A percentile compares a stretch with the other conserved stretches of the same genome.
Evolutionary conservation across 2,797 vertebrate genomes (phyloP).

Genomic region (Enteromius afrohamiltoni): DNA sequence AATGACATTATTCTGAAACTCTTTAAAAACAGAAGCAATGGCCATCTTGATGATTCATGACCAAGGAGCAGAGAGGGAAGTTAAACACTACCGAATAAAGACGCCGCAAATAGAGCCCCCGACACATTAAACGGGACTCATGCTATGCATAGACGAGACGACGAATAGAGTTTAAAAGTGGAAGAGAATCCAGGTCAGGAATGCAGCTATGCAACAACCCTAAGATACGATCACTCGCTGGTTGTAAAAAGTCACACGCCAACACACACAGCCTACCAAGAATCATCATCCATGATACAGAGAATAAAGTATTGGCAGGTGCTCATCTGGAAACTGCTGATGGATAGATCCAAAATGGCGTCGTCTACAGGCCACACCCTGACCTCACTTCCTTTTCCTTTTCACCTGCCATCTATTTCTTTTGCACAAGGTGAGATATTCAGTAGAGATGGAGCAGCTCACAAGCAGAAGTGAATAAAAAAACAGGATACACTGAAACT

Average conservation of each 20-base stretch:
- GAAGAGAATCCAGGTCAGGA: slow-evolving; percentile 47
- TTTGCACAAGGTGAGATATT: not conserved
- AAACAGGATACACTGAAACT: not conserved
- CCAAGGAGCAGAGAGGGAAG: slow-evolving; percentile 13
- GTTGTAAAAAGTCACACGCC: slow-evolving; percentile 25
- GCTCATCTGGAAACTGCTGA: slow-evolving; percentile 16
- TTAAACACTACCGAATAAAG: slow-evolving; percentile 26
- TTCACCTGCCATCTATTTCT: slow-evolving; percentile 46
- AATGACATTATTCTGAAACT: not conserved
- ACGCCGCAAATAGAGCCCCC: slow-evolving; percentile 62
- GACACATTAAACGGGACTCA: slow-evolving; percentile 44
- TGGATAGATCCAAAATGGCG: slow-evolving; percentile 41
- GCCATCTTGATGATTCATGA: slow-evolving; percentile 2
- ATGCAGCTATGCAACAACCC: slow-evolving; percentile 23
- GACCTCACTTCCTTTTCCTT: slow-evolving; percentile 29
- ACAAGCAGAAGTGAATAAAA: not conserved
- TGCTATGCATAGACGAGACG: slow-evolving; percentile 29
- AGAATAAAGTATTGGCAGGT: not conserved
- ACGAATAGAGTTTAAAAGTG: slow-evolving; percentile 44
- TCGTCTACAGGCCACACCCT: slow-evolving; percentile 43
- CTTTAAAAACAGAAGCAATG: slow-evolving; percentile 4
- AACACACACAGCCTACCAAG: slow-evolving; percentile 65
- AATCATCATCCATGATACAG: slow-evolving; percentile 68
- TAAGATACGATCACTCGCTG: slow-evolving; percentile 15
- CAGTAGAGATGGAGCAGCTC: not conserved